Base-by-base conservation (phyloP, 2,113 vertebrate genomes). In the Tringa solitaria region DNA sequence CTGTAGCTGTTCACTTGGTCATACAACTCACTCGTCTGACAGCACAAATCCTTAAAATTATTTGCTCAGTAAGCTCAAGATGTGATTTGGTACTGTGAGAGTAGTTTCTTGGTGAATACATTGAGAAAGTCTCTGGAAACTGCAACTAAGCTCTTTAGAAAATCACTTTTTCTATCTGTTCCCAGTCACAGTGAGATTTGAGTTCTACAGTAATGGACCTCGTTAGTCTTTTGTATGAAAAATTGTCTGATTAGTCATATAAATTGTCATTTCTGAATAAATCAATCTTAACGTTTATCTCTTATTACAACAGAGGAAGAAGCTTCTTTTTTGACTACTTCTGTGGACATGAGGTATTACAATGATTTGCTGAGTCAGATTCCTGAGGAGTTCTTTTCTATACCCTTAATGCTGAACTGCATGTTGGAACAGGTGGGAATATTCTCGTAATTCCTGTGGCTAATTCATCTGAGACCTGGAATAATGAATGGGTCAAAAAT, bases 341-440 rank as follows among this genome's bases (percentile, higher is more conserved):
- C 98, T 4, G 95, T 98, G 69, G 98, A 99, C 92, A 98, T 98
- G 98, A 97, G 98, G 67, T 98, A 98, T 79, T 99, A 99, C 93
- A 98, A 95, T 93, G 97, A 98, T 70, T 95, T 99, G 26, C 91
- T 99, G 70, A 98, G 97, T 94, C 92, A 95, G 24, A 75, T 99
- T 90, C 98, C 99, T 0, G 98, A 98, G 32, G 99, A 99, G 77
- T 98, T 95, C 48, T 83, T 98, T 86, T 99, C 99, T 69, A 98
- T 99, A 67, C 90, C 99, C 12, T 96, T 99, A 48, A 97, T 99
- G 28, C 81, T 99, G 73, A 96, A 98, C 81, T 99, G 99, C 90
- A 98, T 99, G 96, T 93, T 99, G 70, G 98, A 99, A 73, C 99
- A 99, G 99, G 99, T 99, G 56, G 37, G 97, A 94, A 64, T 50